These are phyloP conservation scores for Mycteria americana DNA, from an alignment of 2,797 vertebrate species.

Conservation along the genomic window DNA sequence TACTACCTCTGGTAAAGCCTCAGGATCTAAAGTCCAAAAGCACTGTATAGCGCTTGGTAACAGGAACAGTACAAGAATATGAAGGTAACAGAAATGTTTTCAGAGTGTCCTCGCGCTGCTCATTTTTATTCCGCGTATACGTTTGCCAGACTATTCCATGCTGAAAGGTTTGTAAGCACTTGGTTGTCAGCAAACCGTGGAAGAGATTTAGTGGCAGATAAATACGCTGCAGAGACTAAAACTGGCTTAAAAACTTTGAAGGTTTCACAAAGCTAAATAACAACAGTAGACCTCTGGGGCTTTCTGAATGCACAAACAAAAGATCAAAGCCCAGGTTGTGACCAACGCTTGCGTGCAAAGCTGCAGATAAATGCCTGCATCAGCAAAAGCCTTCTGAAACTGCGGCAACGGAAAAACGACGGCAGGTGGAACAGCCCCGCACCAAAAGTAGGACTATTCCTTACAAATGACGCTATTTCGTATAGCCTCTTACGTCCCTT, in stretches of 20 bases:
- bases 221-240: background rate
- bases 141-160: fast-evolving
- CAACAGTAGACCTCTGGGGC: background rate
- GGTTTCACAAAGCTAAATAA: background rate
- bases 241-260: fast-evolving
- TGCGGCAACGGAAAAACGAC: fast-evolving
- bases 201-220: background rate
- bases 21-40: fast-evolving
- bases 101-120: fast-evolving
- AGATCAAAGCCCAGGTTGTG: background rate
- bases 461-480: fast-evolving
- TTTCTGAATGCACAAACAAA: background rate
- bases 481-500: background rate
- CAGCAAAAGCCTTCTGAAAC: background rate
- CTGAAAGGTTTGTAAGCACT: background rate
- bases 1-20: background rate
- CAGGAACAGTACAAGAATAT: background rate
- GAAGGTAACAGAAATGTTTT: fast-evolving
- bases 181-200: background rate
- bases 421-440: fast-evolving
- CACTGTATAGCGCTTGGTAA: fast-evolving
- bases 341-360: background rate
- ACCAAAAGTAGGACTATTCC: fast-evolving
- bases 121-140: fast-evolving
- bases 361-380: background rate